Base-by-base conservation (phyloP, 2,113 vertebrate species). In the Oenanthe oenanthe region DNA sequence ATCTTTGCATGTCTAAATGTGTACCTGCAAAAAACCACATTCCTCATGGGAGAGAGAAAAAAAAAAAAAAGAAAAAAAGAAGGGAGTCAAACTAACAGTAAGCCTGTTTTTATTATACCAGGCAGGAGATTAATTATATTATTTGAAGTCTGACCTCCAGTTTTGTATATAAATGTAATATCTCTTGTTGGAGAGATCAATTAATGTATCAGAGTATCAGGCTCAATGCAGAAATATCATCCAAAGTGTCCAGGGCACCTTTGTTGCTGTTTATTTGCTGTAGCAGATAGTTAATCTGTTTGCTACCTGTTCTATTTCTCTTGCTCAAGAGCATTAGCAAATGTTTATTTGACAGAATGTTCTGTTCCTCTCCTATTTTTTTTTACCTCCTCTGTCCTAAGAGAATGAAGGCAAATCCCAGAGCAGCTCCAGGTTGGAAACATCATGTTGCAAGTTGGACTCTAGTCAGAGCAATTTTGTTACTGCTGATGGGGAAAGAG, bases 201-300 rank as follows among this genome's bases (percentile, higher is more conserved):
- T 70, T 54, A 67, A 73, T 63, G 6, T 26, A 48, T 63, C 47
- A 40, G 36, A 22, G 12, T 86, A 29, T 66, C 65, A 65, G 45
- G 47, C 17, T 93, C 22, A 40, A 45, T 54, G 38, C 25, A 77
- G 56, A 93, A 88, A 74, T 62, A 48, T 58, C 47, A 65, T 82
- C 38, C 38, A 53, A 71, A 75, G 58, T 5, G 17, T 38, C 38
- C 22, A 47, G 51, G 74, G 29, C 80, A 76, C 40, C 22, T 77
- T 77, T 66, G 47, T 4, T 70, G 53, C 34, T 86, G 57, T 66
- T 17, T 94, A 60, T 95, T 97, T 93, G 65, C 34, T 62, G 47
- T 74, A 83, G 68, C 73, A 95, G 76, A 84, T 84, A 79, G 73
- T 93, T 88, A 85, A 93, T 92, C 82, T 86, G n/a, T 78, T 94